Evolutionary conservation across 2,888 invertebrate species (phyloP).

Genomic region (Callosobruchus maculatus): DNA sequence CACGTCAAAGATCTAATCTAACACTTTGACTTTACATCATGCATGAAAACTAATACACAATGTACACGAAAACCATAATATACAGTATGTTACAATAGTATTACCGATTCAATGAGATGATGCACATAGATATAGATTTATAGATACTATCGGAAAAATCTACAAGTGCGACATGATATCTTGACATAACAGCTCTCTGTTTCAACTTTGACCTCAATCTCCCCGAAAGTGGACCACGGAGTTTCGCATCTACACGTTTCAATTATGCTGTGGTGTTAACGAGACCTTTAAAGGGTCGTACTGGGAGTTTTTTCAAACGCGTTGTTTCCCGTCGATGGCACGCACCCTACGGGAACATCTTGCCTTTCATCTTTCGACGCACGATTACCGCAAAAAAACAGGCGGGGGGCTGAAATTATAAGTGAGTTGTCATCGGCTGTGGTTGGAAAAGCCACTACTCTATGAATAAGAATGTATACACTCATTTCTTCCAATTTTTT

Average conservation of each 20-base stretch:
- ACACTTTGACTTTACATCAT: no score
- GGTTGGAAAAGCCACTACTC: no score
- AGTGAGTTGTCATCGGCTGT: not conserved
- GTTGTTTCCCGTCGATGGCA: not conserved
- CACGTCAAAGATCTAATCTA: no score
- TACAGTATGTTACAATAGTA: no score
- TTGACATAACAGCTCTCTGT: not conserved
- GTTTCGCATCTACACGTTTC: not conserved
- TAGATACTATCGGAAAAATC: no score
- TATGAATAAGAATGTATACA: no score
- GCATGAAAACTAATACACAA: no score
- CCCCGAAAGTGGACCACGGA: not conserved
- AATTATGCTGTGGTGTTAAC: not conserved
- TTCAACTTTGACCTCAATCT: not conserved
- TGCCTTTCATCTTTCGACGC: not conserved
- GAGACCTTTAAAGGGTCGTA: not conserved
- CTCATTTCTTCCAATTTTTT: no score
- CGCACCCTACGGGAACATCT: not conserved
- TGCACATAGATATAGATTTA: no score
- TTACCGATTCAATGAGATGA: no score
- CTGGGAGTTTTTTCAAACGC: not conserved
- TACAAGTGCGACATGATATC: no score
- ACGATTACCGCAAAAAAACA: not conserved
- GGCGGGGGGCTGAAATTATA: not conserved
- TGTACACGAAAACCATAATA: no score